Conservation (phyloP, 2,113 vertebrate species). For the Passer montanus region DNA sequence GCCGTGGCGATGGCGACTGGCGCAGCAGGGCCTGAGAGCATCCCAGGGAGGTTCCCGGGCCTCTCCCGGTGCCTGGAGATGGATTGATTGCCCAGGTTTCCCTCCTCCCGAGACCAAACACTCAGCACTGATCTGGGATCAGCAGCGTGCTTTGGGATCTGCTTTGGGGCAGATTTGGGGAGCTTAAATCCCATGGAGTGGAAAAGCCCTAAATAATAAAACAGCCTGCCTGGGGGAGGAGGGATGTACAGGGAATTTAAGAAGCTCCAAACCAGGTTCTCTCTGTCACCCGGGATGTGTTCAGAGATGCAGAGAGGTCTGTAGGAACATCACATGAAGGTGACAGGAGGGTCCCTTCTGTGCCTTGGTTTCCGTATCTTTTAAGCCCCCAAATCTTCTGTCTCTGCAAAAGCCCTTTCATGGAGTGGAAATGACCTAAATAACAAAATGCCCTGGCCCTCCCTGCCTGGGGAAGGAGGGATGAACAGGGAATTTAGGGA, state of each 20-base stretch:
- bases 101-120: neutral
- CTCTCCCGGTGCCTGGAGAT: constrained; percentile 13
- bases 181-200: fast-evolving
- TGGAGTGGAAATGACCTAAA: neutral
- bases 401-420: neutral
- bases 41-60: constrained; percentile 48
- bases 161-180: fast-evolving
- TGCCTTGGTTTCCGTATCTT: neutral
- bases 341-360: neutral
- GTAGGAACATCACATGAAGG: fast-evolving
- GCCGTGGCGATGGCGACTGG: constrained; percentile 74
- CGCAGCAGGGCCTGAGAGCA: constrained; percentile 63
- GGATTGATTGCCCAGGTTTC: constrained; percentile 10
- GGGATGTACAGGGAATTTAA: neutral
- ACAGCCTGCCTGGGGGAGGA: neutral
- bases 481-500: neutral
- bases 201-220: neutral
- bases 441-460: neutral
- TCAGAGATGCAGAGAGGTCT: neutral
- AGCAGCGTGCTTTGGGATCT: fast-evolving
- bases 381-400: neutral
- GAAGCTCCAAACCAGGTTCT: neutral
- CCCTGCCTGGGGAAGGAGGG: neutral
- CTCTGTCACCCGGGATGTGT: fast-evolving
- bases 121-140: fast-evolving